These are phyloP conservation scores for Cavia porcellus DNA, from an alignment of 2,113 vertebrate species.

Conservation along the genomic window DNA sequence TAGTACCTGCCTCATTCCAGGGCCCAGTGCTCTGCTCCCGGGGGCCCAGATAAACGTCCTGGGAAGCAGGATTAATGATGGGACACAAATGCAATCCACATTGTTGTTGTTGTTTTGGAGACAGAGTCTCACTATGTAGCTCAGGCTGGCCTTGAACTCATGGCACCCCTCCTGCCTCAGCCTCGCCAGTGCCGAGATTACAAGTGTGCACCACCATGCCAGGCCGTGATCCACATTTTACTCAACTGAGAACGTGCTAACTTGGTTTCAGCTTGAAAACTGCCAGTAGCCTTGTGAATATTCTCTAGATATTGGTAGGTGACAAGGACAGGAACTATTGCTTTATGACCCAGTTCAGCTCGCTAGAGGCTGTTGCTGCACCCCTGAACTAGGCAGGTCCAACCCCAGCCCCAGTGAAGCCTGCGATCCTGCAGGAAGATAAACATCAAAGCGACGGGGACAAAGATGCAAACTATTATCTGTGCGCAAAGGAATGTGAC, in stretches of 20 bases:
- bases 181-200: not conserved
- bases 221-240: not conserved
- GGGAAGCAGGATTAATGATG: not conserved
- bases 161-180: not conserved
- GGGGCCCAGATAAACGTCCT: not conserved
- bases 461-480: not conserved
- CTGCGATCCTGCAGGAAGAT: not conserved
- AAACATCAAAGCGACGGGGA: not conserved
- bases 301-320: not conserved
- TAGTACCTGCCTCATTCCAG: not conserved
- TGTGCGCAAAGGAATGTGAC: not conserved
- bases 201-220: not conserved
- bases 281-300: not conserved
- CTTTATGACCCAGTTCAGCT: not conserved
- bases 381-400: not conserved
- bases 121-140: not conserved
- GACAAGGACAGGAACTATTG: not conserved
- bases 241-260: not conserved
- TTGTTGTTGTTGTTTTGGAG: not conserved
- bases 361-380: not conserved
- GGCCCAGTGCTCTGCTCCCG: not conserved
- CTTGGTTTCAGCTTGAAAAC: slow-evolving; percentile 6
- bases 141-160: not conserved
- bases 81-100: not conserved
- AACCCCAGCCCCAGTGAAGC: not conserved